Evolutionary conservation across 2,888 invertebrate species (phyloP).

Genomic region (Mylabris sibirica): DNA sequence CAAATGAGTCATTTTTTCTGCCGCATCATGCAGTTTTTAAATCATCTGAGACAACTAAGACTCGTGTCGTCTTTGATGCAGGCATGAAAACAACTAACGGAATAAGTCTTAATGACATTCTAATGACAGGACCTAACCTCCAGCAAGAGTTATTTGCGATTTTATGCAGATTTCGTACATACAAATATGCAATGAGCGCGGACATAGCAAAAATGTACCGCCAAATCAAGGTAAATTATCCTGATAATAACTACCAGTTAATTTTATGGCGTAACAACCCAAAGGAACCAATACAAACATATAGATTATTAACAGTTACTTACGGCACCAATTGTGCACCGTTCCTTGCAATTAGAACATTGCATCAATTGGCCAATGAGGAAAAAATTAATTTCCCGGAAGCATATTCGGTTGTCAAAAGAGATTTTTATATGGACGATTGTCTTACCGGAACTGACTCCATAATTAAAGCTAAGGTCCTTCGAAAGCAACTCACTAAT

Average conservation of each 20-base stretch:
- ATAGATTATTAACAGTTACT: slow-evolving; percentile 40
- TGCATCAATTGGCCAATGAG: slow-evolving; percentile 38
- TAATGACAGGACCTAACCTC: slow-evolving; percentile 15
- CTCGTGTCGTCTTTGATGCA: slow-evolving; percentile 21
- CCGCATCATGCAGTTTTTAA: slow-evolving; percentile 13
- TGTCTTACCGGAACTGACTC: slow-evolving; percentile 27
- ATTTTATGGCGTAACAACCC: slow-evolving; percentile 42
- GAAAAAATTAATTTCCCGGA: slow-evolving; percentile 20
- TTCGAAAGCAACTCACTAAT: slow-evolving; percentile 14
- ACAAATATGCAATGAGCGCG: slow-evolving; percentile 41
- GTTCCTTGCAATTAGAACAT: slow-evolving; percentile 38
- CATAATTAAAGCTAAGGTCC: slow-evolving; percentile 6
- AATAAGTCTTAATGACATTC: slow-evolving; percentile 19
- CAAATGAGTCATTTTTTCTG: background rate
- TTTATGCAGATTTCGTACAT: slow-evolving; percentile 27
- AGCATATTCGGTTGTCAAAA: slow-evolving; percentile 16
- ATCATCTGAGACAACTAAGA: slow-evolving; percentile 11
- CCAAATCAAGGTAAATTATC: slow-evolving; percentile 41
- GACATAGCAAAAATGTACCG: slow-evolving; percentile 51
- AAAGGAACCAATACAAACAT: slow-evolving; percentile 30
- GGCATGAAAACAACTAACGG: slow-evolving; percentile 12
- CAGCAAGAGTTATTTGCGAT: slow-evolving; percentile 18
- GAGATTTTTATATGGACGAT: slow-evolving; percentile 36
- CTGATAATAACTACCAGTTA: slow-evolving; percentile 41
- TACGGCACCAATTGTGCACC: slow-evolving; percentile 42